Base-by-base conservation (phyloP, 2,888 invertebrate species). In the Sinopyrophorus schimmeli region DNA sequence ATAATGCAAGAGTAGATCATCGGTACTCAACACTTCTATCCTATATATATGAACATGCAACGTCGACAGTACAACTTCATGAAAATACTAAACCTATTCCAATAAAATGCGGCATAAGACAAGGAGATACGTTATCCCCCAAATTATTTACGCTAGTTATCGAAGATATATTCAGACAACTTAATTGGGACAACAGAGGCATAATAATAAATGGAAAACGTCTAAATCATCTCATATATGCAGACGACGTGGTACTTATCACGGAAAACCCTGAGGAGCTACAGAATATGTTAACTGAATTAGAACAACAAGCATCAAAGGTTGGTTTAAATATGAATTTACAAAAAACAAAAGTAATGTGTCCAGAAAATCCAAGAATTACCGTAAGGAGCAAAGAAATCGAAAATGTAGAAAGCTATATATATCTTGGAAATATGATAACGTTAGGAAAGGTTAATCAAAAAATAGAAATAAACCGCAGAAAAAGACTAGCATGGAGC, bases 71-170 rank as follows among this genome's bases (percentile, higher is more conserved):
- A 26, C 26, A 26, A 9, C 26, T 26, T 9, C 9, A 26, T 5
- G 9, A 26, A 26, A 4, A 10, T 11, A 9, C 5, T 5, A 26
- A 26, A 26, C 26, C 26, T 9, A 26, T 12, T 16, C 12, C 4
- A 7, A 30, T 30, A 5, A 2, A 28, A 28, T 7, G 28, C 7
- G 28, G 14, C 7, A 28, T 28, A 14, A 28, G 28, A 28, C 28
- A 30, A 9, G 30, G 30, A 7, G 20, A 17, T 17, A 32, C 32
- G 5, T 6, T 34, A 10, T 21, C 34, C 5, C 34, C 20, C 9
- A 34, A 20, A 34, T 34, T 34, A 34, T 20, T 34, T 34, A 34
- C 34, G 23, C 11, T 11, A 20, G 14, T n/a, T 23, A 5, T 34
- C 16, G 23, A 34, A 14, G 12, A 34, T 21, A 16, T 34, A 20